Evolutionary conservation across 2,113 vertebrate species (phyloP), one percentile per base, ranked within the genome.

Genomic region (Callopanchax toddi): DNA sequence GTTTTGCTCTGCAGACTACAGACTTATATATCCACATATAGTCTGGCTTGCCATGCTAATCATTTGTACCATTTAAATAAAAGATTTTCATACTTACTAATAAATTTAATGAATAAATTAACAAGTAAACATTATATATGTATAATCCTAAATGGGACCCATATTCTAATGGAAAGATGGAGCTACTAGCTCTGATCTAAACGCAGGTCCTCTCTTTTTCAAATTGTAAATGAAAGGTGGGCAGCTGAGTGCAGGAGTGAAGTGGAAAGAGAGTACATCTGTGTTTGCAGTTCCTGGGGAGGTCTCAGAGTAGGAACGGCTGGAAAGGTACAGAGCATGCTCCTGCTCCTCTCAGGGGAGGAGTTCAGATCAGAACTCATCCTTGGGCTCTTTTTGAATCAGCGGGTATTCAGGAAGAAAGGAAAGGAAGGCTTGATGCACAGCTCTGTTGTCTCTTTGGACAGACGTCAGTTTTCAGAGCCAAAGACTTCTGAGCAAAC

Each of bases 191-290:
- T 51, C 63, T n/a, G 21, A 40, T 4, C 1, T 23, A 43, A 37
- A 37, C 36, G 21, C 52, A 54, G 63, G 45, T 45, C 55, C 22
- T 63, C 22, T 70, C 37, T 45, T 6, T 72, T 68, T 63, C 34
- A 59, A 68, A 73, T 71, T 55, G 64, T 37, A 68, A 40, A 51
- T 26, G 62, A 25, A 62, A 17, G 49, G 60, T 16, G 64, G 51
- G 32, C 52, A 67, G 40, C 26, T 61, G 65, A 21, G 65, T 18
- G 66, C n/a, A 42, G 52, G 62, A 79, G 76, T 34, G 40, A 60
- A 84, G 58, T 51, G 77, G 39, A 81, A 81, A 22, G 9, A 26
- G 61, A 85, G 61, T 67, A 89, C 87, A 89, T 89, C 85, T 91
- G 89, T 83, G 78, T 89, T 89, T 87, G 82, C 74, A 76, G 58